phyloP scores from a whole-genome alignment of 2,888 invertebrate genomes.

The Pedicia rivosa region DNA sequence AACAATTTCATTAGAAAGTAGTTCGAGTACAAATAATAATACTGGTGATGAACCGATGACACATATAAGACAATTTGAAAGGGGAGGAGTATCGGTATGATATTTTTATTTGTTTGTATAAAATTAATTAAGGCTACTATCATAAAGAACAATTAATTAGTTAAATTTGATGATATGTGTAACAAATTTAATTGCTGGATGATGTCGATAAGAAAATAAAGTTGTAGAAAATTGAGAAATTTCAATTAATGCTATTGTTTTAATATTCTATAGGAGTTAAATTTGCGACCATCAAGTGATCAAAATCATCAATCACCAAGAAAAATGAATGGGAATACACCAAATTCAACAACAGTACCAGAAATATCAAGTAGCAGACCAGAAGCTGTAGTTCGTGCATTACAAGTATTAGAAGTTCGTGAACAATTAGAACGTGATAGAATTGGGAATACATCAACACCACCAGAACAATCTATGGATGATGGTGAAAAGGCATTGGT shows the following conservation, averaged over 20 bases:
- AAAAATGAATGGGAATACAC: too few relatives aligned
- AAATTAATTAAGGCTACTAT: too few relatives aligned
- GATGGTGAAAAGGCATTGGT: conserved; percentile 86
- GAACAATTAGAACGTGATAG: conserved; percentile 69
- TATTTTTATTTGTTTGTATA: conserved; percentile 2
- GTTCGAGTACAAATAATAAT: conserved; percentile 88
- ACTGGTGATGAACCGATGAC: conserved; percentile 55
- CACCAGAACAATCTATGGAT: conserved; percentile 42
- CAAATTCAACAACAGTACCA: conserved; percentile 28
- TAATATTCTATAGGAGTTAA: conserved; percentile 15
- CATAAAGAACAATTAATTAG: too few relatives aligned
- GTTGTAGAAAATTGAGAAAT: background rate
- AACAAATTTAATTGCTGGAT: too few relatives aligned
- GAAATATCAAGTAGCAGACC: conserved; percentile 64
- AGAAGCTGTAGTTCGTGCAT: conserved; percentile 83
- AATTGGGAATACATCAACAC: conserved; percentile 18
- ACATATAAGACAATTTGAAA: conserved; percentile 26
- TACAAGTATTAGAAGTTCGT: conserved; percentile 81
- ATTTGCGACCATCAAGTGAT: conserved; percentile 40
- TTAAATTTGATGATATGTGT: too few relatives aligned
- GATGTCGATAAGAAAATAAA: background rate
- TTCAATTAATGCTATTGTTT: background rate
- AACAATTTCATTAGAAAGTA: conserved; percentile 49
- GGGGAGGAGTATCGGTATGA: conserved; percentile 18
- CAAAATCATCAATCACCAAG: conserved; percentile 84